These are phyloP conservation scores for Cataglyphis cursor DNA, from an alignment of 2,888 invertebrate species.

Conservation along the genomic window DNA sequence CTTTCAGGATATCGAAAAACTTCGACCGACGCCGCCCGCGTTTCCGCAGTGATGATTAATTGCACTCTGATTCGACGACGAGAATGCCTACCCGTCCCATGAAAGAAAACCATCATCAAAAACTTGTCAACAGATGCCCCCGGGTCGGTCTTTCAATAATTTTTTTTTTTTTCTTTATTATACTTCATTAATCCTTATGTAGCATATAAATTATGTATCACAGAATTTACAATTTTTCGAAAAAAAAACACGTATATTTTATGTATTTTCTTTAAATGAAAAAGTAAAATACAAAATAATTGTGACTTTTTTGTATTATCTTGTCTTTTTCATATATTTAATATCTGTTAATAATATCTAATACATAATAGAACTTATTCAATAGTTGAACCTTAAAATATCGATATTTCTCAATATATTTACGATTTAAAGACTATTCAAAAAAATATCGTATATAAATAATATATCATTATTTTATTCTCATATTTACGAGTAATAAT, in stretches of 20 bases:
- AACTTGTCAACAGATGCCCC: conserved; percentile 59
- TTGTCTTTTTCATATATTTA: background rate
- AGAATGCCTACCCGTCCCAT: conserved; percentile 71
- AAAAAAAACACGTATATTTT: background rate
- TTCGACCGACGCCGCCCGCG: conserved; percentile 72
- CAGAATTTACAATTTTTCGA: background rate
- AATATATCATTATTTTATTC: background rate
- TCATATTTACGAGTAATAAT: background rate
- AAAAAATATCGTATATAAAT: background rate
- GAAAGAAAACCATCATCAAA: conserved; percentile 50
- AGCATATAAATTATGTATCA: background rate
- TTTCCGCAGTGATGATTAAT: conserved; percentile 79
- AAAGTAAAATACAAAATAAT: conserved; percentile 4
- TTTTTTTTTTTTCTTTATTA: no score
- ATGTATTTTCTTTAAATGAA: background rate
- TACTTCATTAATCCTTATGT: conserved; percentile 1
- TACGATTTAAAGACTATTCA: background rate
- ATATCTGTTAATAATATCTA: background rate
- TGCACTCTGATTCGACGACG: conserved; percentile 73
- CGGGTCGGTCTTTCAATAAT: conserved; percentile 48
- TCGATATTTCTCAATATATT: background rate
- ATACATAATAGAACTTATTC: background rate
- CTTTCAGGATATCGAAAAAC: conserved; percentile 82
- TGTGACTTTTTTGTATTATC: background rate
- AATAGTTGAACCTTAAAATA: background rate